These are phyloP conservation scores for Drosophila atripex DNA, from an alignment of 2,888 invertebrate species.

Conservation along the genomic window DNA sequence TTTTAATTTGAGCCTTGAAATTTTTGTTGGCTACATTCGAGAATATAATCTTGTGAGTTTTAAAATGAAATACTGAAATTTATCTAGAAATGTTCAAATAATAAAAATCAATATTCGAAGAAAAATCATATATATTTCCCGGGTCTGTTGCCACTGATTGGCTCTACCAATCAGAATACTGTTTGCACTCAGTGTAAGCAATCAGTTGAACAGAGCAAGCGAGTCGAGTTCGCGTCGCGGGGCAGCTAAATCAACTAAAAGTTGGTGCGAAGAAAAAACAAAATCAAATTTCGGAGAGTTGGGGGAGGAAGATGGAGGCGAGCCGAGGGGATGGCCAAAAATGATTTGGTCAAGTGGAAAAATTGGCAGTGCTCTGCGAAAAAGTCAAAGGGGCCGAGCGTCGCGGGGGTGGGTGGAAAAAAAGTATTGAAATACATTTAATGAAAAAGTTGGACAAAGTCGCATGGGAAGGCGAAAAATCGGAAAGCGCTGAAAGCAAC, in stretches of 20 bases:
- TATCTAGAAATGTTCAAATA: background rate
- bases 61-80: background rate
- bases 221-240: constrained; percentile 60
- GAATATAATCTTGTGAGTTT: background rate
- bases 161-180: constrained; percentile 37
- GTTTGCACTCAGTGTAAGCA: constrained; percentile 47
- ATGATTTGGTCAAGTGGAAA: constrained; percentile 79
- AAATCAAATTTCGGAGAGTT: constrained; percentile 63
- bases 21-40: too few relatives aligned
- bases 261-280: constrained; percentile 76
- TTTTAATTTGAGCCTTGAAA: too few relatives aligned
- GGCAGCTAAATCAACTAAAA: constrained; percentile 75
- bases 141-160: constrained; percentile 33
- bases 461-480: constrained; percentile 48
- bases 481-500: constrained; percentile 36
- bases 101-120: background rate
- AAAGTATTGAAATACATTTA: constrained; percentile 78
- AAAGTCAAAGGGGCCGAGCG: background rate
- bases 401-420: constrained; percentile 19
- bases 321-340: constrained; percentile 51
- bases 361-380: constrained; percentile 59
- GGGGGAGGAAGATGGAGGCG: background rate
- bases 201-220: constrained; percentile 53
- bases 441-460: constrained; percentile 70
- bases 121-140: constrained; percentile 1